phyloP scores from a whole-genome alignment of 2,797 vertebrate species.

The Diplodus puntazzo region DNA sequence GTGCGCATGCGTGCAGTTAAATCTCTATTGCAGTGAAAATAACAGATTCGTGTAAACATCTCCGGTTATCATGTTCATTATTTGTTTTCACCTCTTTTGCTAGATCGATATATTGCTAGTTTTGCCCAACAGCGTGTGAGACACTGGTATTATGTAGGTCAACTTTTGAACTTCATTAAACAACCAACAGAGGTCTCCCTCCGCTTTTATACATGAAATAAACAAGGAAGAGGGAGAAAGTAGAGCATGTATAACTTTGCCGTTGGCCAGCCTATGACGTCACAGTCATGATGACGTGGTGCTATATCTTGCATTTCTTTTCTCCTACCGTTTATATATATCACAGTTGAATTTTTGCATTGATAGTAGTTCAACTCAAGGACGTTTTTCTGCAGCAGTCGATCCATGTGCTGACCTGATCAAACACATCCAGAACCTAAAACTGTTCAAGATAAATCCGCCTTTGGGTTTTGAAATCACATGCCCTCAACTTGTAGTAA shows the following conservation, averaged over 20 bases:
- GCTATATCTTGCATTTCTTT: too few relatives aligned
- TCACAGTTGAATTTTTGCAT: too few relatives aligned
- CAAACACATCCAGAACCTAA: background rate
- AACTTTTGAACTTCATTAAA: background rate
- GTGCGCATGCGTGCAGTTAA: constrained; percentile 66
- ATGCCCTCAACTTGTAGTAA: background rate
- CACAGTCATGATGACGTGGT: too few relatives aligned
- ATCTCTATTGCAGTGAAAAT: background rate
- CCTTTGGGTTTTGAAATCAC: background rate
- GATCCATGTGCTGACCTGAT: too few relatives aligned
- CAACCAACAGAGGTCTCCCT: constrained; percentile 65
- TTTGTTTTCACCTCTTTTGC: background rate
- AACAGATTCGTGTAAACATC: accelerated
- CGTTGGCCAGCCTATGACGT: too few relatives aligned
- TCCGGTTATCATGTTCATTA: accelerated
- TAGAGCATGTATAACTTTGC: background rate
- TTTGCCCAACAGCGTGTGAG: background rate
- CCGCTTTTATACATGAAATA: background rate
- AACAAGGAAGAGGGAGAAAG: background rate
- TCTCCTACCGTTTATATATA: too few relatives aligned
- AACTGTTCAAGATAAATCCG: background rate
- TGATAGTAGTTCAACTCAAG: too few relatives aligned
- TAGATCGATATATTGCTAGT: background rate
- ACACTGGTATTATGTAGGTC: background rate
- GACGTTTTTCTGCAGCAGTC: too few relatives aligned